Percentiles rank a stretch among this genome's conserved stretches.
phyloP scores from a whole-genome alignment of 1,140 invertebrate species.

The Nephila pilipes region DNA sequence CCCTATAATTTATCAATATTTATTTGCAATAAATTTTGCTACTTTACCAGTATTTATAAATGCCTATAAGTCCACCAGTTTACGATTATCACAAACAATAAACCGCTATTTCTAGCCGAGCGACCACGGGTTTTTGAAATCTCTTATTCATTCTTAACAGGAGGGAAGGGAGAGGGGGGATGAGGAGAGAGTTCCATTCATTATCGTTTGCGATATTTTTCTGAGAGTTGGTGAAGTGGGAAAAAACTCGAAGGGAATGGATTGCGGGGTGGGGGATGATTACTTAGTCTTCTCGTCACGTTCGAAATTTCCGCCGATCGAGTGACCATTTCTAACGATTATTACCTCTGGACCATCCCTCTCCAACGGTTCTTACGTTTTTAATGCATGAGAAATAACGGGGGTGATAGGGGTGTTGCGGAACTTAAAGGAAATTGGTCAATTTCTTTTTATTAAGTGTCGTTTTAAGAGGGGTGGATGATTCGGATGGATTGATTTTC shows the following conservation, averaged over 20 bases:
- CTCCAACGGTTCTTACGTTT: slow-evolving; percentile 6
- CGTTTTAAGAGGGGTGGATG: not conserved
- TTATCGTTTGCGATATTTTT: slow-evolving; percentile 22
- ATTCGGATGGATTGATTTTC: not conserved
- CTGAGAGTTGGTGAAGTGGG: slow-evolving; percentile 21
- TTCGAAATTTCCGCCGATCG: slow-evolving; percentile 16
- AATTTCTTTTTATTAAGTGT: slow-evolving; percentile 34
- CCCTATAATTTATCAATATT: not conserved
- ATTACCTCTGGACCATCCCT: not conserved
- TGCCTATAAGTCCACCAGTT: not conserved
- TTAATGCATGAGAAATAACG: slow-evolving; percentile 25
- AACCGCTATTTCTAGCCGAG: not conserved
- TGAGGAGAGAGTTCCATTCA: slow-evolving; percentile 16
- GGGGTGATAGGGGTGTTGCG: not conserved
- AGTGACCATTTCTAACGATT: slow-evolving; percentile 59
- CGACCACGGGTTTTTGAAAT: not conserved
- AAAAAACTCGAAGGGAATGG: not conserved
- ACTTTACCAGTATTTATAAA: not conserved
- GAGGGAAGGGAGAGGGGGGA: not conserved
- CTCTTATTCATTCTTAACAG: not conserved
- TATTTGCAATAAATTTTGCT: not conserved
- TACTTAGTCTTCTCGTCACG: slow-evolving; percentile 39
- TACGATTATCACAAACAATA: slow-evolving; percentile 26
- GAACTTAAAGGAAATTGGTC: slow-evolving; percentile 31
- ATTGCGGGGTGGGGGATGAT: slow-evolving; percentile 6